A percentile compares a stretch with the other conserved stretches of the same genome.
phyloP scores from a whole-genome alignment of 2,113 vertebrate species.

The Aleadryas rufinucha region DNA sequence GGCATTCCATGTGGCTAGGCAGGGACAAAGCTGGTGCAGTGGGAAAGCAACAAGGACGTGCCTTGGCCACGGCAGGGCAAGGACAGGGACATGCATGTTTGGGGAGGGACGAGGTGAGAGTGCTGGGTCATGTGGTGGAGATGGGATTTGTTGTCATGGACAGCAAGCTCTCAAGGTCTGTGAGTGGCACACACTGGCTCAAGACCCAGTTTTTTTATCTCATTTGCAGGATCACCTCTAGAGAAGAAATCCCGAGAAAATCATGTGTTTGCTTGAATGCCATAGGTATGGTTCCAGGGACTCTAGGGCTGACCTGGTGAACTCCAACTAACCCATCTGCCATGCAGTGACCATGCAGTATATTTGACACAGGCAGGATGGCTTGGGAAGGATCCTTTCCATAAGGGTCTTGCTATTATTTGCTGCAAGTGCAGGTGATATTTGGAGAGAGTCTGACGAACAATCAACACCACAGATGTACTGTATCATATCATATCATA shows the following conservation, averaged over 20 bases:
- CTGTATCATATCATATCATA: not conserved
- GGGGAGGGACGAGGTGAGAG: rapidly evolving
- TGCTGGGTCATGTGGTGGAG: not conserved
- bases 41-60: rapidly evolving
- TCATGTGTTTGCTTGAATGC: not conserved
- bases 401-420: not conserved
- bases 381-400: not conserved
- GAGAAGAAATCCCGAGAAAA: not conserved
- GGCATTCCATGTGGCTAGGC: not conserved
- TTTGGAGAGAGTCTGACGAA: not conserved
- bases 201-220: not conserved
- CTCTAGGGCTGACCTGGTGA: not conserved
- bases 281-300: not conserved
- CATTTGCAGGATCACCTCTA: not conserved
- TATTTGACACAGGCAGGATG: not conserved
- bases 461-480: not conserved
- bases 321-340: not conserved
- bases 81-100: not conserved
- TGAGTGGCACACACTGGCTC: not conserved
- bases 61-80: not conserved
- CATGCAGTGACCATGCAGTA: not conserved
- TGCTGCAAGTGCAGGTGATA: not conserved
- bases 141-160: not conserved
- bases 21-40: not conserved
- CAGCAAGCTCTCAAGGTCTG: not conserved